These are phyloP conservation scores for Poecilia velifera DNA, from an alignment of 2,797 vertebrate species.

Conservation along the genomic window DNA sequence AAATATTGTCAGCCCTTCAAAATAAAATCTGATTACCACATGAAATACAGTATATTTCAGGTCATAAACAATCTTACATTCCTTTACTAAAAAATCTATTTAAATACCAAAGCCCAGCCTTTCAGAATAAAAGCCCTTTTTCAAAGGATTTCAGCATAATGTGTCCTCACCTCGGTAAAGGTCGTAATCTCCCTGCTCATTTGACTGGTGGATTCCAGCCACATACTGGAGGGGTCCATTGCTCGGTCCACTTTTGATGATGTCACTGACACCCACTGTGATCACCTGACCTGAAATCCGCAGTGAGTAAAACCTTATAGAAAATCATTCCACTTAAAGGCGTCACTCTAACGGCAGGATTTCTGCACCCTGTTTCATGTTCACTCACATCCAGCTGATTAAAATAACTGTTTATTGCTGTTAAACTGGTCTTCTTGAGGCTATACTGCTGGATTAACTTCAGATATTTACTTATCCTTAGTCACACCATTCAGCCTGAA, in stretches of 20 bases:
- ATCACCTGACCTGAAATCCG: slow-evolving; percentile 50
- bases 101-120: neutral
- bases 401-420: neutral
- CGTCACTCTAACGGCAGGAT: neutral
- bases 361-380: neutral
- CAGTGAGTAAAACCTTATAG: neutral
- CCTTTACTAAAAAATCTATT: neutral
- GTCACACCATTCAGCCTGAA: neutral
- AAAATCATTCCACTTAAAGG: neutral
- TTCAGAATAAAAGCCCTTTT: neutral
- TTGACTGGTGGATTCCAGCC: slow-evolving; percentile 25
- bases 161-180: slow-evolving; percentile 28
- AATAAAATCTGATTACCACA: neutral
- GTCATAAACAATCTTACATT: neutral
- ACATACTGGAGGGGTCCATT: neutral
- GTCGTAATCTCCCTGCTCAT: slow-evolving; percentile 26
- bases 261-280: slow-evolving; percentile 24
- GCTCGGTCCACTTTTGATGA: slow-evolving; percentile 6
- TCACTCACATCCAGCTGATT: neutral
- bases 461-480: neutral
- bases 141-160: neutral
- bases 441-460: neutral
- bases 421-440: neutral
- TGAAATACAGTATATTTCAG: neutral
- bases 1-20: neutral